Base-by-base conservation (phyloP, 2,888 invertebrate genomes). In the Eupithecia subumbrata region DNA sequence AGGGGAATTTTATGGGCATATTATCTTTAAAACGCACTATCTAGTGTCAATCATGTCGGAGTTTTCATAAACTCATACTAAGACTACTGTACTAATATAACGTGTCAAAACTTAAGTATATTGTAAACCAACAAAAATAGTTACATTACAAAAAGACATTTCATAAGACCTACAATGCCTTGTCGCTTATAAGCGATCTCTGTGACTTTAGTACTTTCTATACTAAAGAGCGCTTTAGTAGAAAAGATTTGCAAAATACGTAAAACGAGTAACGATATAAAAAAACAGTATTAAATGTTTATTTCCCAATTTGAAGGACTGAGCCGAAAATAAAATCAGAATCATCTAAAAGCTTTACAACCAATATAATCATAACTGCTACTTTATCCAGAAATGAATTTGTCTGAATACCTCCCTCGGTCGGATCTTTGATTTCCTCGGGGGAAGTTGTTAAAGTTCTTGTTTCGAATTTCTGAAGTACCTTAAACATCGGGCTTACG, bases 261-360 rank as follows among this genome's bases (percentile, higher is more conserved):
- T 60, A 60, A 34, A 64, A 64, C 34, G 64, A 18, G 12, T 64
- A 30, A 34, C 2, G 2, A 34, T 18, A 64, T 3, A 34, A 64
- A 64, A 30, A 64, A 4, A 18, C 7, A 37, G 37, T 5, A 68
- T 68, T 72, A 72, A 76, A 60, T 74, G 69, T 67, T 70, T 74
- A 69, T 66, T 70, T 67, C 70, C 60, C 22, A 56, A 74, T 74
- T 74, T 74, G 74, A 77, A 77, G 76, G 63, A 74, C 74, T 60
- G 25, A 74, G 22, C 30, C 30, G 30, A 70, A 67, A 70, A 72
- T 77, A 72, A 76, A 74, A 69, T 77, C 67, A 64, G 73, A 74
- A 69, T 72, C 72, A 43, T 67, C 69, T 74, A 74, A 73, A 73
- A 72, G 67, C 60, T 77, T 77, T 74, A 77, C 70, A 64, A 48